Base-by-base conservation (phyloP, 2,797 vertebrate species). In the Acanthornis magna region DNA sequence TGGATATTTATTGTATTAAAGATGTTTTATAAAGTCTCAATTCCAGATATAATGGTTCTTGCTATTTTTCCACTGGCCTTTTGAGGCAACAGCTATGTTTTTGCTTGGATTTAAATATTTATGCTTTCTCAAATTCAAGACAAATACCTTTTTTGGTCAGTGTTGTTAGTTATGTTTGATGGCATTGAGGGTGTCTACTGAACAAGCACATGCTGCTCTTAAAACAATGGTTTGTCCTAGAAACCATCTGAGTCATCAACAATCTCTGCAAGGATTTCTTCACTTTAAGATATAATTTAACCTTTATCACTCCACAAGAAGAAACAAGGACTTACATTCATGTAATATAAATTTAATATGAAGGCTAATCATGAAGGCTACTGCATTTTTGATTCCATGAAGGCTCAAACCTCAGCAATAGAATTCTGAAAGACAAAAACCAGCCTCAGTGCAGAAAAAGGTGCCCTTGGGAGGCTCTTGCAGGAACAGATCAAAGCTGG, bases 61-160 rank as follows among this genome's bases (percentile, higher is more conserved):
- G 23, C 20, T 90, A 18, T 23, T 94, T 87, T 95, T 78, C 58
- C 58, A 70, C 19, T 57, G 81, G 67, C 38, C 9, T 91, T 94
- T 85, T 89, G 48, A 80, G 91, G 94, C 42, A 58, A 29, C 23
- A 75, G 75, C 74, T 87, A 67, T 73, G 38, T 14, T 87, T 94
- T 95, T 88, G 42, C 54, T 67, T 70, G 67, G 78, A 67, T 63
- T 88, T 83, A 96, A 92, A 95, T 87, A 93, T 86, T 93, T 94
- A 92, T 65, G 16, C 40, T 68, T 89, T 87, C 90, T 93, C 47
- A 91, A 93, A 94, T 80, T 89, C 53, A 79, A 92, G 72, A 54
- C n/a, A 88, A 95, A 88, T 92, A 88, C 68, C 73, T 89, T 88
- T 77, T 96, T 87, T 77, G 42, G 72, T 85, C 71, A 85, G 21